Evolutionary conservation across 2,888 invertebrate genomes (phyloP).

Genomic region (Agonopterix subpropinquella): DNA sequence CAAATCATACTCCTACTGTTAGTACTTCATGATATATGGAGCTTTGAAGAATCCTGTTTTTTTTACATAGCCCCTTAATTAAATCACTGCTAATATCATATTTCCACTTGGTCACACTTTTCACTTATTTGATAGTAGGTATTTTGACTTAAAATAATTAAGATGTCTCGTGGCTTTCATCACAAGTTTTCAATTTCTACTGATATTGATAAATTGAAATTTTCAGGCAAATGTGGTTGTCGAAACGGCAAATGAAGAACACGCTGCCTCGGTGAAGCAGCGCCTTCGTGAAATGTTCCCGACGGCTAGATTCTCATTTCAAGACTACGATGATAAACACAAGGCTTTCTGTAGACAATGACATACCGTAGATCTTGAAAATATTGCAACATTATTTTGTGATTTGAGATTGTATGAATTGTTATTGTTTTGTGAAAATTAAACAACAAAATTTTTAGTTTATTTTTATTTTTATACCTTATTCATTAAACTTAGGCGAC

Average conservation of each 20-base stretch:
- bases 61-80: too few species aligned
- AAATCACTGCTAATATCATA: too few species aligned
- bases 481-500: conserved; percentile 77
- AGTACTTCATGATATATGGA: too few species aligned
- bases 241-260: conserved; percentile 57
- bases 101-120: too few species aligned
- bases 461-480: conserved; percentile 62
- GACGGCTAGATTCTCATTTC: conserved; percentile 43
- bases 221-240: conserved; percentile 62
- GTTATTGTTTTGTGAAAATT: background rate
- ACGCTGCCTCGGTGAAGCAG: conserved; percentile 48
- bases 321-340: conserved; percentile 48
- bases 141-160: too few species aligned
- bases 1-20: too few species aligned
- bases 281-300: conserved; percentile 48
- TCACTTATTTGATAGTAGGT: too few species aligned
- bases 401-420: too few species aligned
- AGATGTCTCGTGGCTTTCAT: too few species aligned
- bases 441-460: conserved; percentile 17
- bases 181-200: too few species aligned
- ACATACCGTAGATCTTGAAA: background rate
- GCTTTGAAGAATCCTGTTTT: too few species aligned
- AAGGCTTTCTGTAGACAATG: conserved; percentile 25
- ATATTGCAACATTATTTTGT: too few species aligned
- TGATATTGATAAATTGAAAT: background rate